phyloP scores from a whole-genome alignment of 2,888 invertebrate species.

The Leucozona laternaria region DNA sequence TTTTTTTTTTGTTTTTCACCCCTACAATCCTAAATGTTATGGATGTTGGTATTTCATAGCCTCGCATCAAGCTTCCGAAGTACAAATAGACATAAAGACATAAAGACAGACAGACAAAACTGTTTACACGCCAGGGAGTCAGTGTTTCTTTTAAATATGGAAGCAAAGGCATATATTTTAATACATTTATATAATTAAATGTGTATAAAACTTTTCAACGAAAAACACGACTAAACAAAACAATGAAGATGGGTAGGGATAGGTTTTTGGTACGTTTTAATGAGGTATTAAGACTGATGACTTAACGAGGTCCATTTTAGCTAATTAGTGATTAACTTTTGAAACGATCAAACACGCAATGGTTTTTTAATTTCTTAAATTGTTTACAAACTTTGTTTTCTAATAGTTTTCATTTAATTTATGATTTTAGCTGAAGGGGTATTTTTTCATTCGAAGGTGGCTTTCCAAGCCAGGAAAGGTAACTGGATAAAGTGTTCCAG shows the following conservation, averaged over 20 bases:
- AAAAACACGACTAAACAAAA: neutral
- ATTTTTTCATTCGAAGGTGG: neutral
- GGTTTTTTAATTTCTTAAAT: neutral
- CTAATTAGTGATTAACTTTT: conserved; percentile 10
- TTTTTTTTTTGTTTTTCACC: conserved; percentile 2
- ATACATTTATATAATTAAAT: neutral
- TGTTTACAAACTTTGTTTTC: neutral
- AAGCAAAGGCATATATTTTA: neutral
- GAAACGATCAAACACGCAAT: conserved; percentile 9
- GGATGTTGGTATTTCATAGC: neutral
- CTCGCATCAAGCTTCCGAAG: conserved; percentile 2
- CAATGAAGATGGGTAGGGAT: neutral
- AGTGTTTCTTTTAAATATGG: conserved; percentile 4
- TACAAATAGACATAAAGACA: neutral
- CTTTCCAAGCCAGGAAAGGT: neutral
- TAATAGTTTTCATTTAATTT: neutral
- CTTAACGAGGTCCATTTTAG: conserved; percentile 13
- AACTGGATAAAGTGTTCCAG: no score
- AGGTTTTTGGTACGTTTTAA: conserved; percentile 7
- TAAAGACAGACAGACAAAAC: conserved; percentile 13
- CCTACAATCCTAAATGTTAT: conserved; percentile 13
- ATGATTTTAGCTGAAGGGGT: neutral
- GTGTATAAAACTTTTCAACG: neutral
- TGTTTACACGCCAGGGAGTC: conserved; percentile 31
- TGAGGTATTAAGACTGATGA: neutral